Evolutionary conservation across 2,113 vertebrate genomes (phyloP).

Genomic region (Taxidea taxus): DNA sequence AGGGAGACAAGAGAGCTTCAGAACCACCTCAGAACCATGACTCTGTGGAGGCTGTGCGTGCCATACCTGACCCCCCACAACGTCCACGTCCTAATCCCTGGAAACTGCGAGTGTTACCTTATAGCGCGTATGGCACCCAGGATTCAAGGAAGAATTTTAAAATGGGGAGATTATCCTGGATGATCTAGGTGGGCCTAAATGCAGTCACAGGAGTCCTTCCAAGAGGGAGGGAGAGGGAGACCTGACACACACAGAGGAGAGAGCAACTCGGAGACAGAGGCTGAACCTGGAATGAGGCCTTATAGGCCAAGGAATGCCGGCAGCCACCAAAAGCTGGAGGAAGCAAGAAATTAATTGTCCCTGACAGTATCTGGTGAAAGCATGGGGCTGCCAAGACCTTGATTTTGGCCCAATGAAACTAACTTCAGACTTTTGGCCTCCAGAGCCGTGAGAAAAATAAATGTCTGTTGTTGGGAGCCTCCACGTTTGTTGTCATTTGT

Average conservation of each 20-base stretch:
- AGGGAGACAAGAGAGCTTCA: background rate
- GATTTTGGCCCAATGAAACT: background rate
- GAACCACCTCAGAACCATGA: background rate
- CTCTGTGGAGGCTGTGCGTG: background rate
- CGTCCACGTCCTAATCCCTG: background rate
- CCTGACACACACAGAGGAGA: background rate
- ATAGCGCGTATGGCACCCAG: accelerated
- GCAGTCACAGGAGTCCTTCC: background rate
- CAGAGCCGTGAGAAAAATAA: background rate
- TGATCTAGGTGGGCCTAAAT: too few relatives aligned
- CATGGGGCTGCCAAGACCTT: background rate
- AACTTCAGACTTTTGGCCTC: background rate
- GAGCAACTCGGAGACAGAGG: background rate
- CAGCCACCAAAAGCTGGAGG: background rate
- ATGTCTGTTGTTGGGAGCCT: background rate
- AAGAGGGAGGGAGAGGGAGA: background rate
- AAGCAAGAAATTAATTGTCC: background rate
- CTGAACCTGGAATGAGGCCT: background rate
- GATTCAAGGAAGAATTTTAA: background rate
- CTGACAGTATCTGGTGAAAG: background rate
- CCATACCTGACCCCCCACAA: background rate
- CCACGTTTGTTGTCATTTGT: background rate
- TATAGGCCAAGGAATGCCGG: background rate
- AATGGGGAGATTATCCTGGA: background rate
- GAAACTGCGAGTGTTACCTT: background rate